phyloP scores from a whole-genome alignment of 1,140 invertebrate genomes.

The Pachypeltis micranthus region DNA sequence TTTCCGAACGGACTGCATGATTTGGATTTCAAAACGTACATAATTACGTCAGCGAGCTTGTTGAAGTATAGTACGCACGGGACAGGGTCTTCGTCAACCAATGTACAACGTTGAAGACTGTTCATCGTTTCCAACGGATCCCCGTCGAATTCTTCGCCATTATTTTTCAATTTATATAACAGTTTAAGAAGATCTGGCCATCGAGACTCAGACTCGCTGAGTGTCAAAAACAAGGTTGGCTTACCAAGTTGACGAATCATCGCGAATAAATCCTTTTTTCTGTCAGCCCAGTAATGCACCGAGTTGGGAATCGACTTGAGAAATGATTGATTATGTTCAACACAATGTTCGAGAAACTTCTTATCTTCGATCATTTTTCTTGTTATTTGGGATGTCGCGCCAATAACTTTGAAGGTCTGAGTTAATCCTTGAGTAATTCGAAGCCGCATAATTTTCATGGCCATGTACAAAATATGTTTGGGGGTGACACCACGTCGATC shows the following conservation, averaged over 20 bases:
- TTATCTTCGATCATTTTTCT: conserved; percentile 20
- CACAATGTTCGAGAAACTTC: conserved; percentile 22
- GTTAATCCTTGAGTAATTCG: conserved; percentile 20
- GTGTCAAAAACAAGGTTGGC: conserved; percentile 28
- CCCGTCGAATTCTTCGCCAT: not conserved
- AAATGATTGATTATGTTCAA: conserved; percentile 26
- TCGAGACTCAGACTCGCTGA: conserved; percentile 25
- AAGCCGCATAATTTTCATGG: conserved; percentile 26
- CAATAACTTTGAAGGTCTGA: conserved; percentile 27
- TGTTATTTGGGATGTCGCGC: conserved; percentile 25
- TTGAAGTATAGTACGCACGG: not conserved
- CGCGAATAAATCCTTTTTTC: conserved; percentile 34
- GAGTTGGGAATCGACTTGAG: conserved; percentile 24
- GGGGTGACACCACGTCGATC: conserved; percentile 24
- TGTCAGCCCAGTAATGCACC: conserved; percentile 10
- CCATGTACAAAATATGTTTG: conserved; percentile 27
- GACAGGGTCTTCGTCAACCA: not conserved
- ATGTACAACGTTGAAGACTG: conserved; percentile 1
- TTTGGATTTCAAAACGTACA: not conserved
- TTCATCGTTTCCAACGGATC: not conserved
- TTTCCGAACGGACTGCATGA: not conserved
- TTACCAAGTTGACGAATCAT: conserved; percentile 31
- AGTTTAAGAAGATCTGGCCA: not conserved
- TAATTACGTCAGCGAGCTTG: not conserved
- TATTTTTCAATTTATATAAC: not conserved